Base-by-base conservation (phyloP, 1,140 invertebrate genomes). In the Aphelinus certus region DNA sequence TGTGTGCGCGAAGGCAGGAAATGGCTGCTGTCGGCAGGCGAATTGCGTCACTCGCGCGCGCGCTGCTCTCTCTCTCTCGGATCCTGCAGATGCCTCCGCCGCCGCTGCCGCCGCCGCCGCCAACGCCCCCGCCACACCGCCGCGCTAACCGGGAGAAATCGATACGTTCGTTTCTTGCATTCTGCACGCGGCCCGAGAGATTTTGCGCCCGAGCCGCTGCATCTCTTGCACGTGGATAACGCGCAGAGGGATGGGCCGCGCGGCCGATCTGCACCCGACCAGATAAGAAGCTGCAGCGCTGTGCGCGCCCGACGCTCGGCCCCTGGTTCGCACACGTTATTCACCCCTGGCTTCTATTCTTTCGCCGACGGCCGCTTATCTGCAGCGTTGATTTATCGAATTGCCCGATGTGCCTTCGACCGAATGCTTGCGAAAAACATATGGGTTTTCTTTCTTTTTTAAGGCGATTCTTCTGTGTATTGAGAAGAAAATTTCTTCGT, bases 111-210 rank as follows among this genome's bases (percentile, higher is more conserved):
- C 46, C 55, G 4, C 67, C 2, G 51, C 26, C 3, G 53, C 10
- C 71, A 47, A 51, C 10, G 65, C 61, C 63, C 51, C 47, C 62
- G 10, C 73, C 68, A 51, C 51, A 43, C 10, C 67, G 26, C 3
- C 61, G 10, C 47, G 46, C 76, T 83, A 76, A 79, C 81, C 79
- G 81, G 80, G 81, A 79, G 79, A 81, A 82, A 84, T 84, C 83
- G 83, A 84, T 84, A 83, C 57, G 45, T 67, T 78, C 77, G 77
- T 82, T 79, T 78, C 79, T 79, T 74, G 68, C 77, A 63, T 76
- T 62, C 45, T 56, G 71, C 48, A 42, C 2, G 10, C 26, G 9
- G 26, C 26, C 45, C 61, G n/a, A 10, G 43, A 47, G 43, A 45
- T 64, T 26, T 2, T 55, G 5, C 57, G 66, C n/a, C 51, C 47